Evolutionary conservation across 2,797 vertebrate species (phyloP), one percentile per base, ranked within the genome.

Genomic region (Syndactyla subalaris): DNA sequence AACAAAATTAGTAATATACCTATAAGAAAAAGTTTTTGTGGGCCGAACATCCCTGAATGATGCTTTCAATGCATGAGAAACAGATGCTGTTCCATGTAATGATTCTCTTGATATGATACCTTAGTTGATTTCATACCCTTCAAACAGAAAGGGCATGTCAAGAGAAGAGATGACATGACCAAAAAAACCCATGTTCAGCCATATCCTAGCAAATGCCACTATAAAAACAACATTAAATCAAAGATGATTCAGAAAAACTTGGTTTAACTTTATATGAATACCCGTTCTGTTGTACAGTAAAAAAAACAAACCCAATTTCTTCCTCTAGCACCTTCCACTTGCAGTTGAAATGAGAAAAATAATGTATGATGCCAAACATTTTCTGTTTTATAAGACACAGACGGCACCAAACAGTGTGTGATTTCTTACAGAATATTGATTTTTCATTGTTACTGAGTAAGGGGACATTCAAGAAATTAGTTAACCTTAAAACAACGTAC

Each of bases 141-240:
- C 52, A 8, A 67, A 70, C 19, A 80, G 41, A 81, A 67, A 57
- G 30, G 26, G 26, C 38, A 57, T 7, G 3, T 23, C 65, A 77
- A 46, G 14, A 63, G 23, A 3, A 83, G 38, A 54, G 45, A 41
- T 41, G 23, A 16, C 61, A 67, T 52, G 57, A 74, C 20, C 49
- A 55, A 77, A 92, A 59, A 36, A 8, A 2, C 55, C 9, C 32
- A 34, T 30, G 32, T 49, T 88, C 52, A 72, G 57, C 32, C 26
- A 49, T 15, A 65, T 55, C 14, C 21, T 36, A 58, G 39, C 32
- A 91, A 93, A 81, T 29, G 9, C 6, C 49, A 84, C 3, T 29
- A 55, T 48, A 77, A 70, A 92, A 80, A 59, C 39, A 77, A 32
- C 30, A 86, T 39, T 59, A 59, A 90, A 89, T 41, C 43, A 59